Conservation (phyloP, 2,888 invertebrate species). For the Dynastes grantii region DNA sequence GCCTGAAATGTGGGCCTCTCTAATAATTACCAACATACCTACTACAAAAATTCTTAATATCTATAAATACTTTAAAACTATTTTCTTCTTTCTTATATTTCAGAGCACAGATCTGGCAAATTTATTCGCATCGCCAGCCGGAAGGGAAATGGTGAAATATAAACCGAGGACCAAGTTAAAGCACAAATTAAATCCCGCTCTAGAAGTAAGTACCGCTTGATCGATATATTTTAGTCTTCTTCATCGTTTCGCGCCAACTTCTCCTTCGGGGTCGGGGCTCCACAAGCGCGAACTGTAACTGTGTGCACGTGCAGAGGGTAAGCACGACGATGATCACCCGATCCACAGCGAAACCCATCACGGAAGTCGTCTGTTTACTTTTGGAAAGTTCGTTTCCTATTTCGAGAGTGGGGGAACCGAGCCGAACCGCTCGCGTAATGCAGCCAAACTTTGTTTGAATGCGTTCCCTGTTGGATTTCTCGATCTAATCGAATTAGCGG, state of each 20-base stretch:
- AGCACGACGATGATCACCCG: background rate
- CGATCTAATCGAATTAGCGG: conserved; percentile 29
- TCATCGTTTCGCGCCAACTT: background rate
- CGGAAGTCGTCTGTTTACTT: conserved; percentile 26
- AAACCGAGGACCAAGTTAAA: conserved; percentile 68
- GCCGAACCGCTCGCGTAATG: background rate
- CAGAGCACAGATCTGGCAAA: conserved; percentile 68
- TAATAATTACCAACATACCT: too few species aligned
- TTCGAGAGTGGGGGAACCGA: background rate
- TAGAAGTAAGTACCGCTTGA: conserved; percentile 64
- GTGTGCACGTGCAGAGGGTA: background rate
- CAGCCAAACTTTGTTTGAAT: conserved; percentile 29
- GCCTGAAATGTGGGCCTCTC: too few species aligned
- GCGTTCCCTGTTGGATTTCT: background rate
- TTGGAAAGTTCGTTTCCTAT: conserved; percentile 17
- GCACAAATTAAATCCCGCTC: conserved; percentile 67
- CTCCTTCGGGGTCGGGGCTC: background rate
- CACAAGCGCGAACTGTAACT: background rate
- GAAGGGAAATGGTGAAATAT: conserved; percentile 67
- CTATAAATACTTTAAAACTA: background rate
- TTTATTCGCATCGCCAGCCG: conserved; percentile 67
- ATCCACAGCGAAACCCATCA: background rate
- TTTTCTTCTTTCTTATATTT: conserved; percentile 53
- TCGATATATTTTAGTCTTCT: conserved; percentile 3
- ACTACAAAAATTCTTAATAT: too few species aligned